phyloP scores from a whole-genome alignment of 2,888 invertebrate genomes.

The Hartigia nigra region DNA sequence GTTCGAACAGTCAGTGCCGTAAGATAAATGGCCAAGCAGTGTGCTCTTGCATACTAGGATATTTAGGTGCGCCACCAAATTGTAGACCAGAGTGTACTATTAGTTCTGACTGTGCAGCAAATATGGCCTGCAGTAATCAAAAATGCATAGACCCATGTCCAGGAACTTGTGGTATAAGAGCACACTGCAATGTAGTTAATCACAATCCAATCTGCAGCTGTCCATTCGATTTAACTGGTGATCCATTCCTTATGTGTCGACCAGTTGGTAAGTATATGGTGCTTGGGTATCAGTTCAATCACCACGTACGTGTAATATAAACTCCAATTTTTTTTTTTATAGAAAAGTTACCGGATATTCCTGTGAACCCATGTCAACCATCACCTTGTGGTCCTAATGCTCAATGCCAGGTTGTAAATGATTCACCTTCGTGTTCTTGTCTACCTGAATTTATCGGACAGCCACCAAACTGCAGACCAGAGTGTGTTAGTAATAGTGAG shows the following conservation, averaged over 20 bases:
- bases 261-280: conserved; percentile 30
- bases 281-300: background rate
- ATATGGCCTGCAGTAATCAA: conserved; percentile 76
- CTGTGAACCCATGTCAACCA: conserved; percentile 54
- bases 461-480: conserved; percentile 81
- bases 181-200: conserved; percentile 73
- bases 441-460: conserved; percentile 77
- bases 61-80: conserved; percentile 74
- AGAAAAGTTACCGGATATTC: conserved; percentile 28
- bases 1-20: conserved; percentile 75
- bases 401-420: conserved; percentile 74
- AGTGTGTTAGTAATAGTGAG: conserved; percentile 80
- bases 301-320: background rate
- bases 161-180: conserved; percentile 72
- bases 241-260: conserved; percentile 67
- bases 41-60: conserved; percentile 74
- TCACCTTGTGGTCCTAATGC: conserved; percentile 69
- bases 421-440: conserved; percentile 73
- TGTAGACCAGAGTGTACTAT: conserved; percentile 78
- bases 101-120: conserved; percentile 74
- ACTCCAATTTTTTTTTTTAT: conserved; percentile 1
- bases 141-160: conserved; percentile 73
- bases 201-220: conserved; percentile 77
- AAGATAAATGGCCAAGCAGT: conserved; percentile 74
- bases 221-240: conserved; percentile 71